A percentile compares a stretch with the other conserved stretches of the same genome.
phyloP scores from a whole-genome alignment of 2,113 vertebrate genomes.

The Oceanodroma tethys region DNA sequence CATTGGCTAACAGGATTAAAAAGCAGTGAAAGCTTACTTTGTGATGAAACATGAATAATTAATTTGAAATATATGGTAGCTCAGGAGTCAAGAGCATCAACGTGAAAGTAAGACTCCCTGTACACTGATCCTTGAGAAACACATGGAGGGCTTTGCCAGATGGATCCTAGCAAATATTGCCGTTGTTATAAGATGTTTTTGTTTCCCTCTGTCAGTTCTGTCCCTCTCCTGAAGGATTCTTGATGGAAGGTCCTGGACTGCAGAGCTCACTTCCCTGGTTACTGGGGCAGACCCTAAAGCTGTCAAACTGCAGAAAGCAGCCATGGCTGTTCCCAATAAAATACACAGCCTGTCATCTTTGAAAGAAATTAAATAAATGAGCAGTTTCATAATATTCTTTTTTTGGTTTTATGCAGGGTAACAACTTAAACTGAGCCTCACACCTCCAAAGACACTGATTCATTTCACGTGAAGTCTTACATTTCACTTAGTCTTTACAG shows the following conservation, averaged over 20 bases:
- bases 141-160: not conserved
- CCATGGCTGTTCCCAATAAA: not conserved
- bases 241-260: not conserved
- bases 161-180: not conserved
- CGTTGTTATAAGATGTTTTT: not conserved
- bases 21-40: not conserved
- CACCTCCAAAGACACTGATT: conserved; percentile 53
- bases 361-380: conserved; percentile 41
- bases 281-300: not conserved
- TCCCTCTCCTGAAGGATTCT: not conserved
- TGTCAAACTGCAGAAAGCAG: not conserved
- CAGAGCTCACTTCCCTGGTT: not conserved
- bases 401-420: conserved; percentile 35
- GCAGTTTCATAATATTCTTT: conserved; percentile 45
- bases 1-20: not conserved
- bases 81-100: not conserved
- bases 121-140: not conserved
- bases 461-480: conserved; percentile 33
- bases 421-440: conserved; percentile 2
- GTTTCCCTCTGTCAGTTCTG: not conserved
- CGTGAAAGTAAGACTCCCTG: not conserved
- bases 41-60: conserved; percentile 13
- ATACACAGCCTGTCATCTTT: conserved; percentile 16
- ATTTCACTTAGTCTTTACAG: not conserved
- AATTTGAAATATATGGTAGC: not conserved